A percentile compares a stretch with the other conserved stretches of the same genome.
Conservation (phyloP, 2,888 invertebrate genomes). For the Spisula solida region DNA sequence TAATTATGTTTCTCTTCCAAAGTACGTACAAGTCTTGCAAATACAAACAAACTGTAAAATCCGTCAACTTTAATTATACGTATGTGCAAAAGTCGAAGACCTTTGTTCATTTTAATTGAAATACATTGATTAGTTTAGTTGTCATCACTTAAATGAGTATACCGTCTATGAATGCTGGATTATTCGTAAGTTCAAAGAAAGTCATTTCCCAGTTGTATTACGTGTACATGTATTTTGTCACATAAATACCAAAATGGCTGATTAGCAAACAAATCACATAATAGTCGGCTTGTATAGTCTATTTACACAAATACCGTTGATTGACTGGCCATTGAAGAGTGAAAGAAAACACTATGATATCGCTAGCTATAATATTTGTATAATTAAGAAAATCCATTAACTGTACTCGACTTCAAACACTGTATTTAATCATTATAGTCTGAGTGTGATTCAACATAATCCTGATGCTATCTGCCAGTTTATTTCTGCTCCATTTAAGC, state of each 20-base stretch:
- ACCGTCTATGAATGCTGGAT: too few relatives aligned
- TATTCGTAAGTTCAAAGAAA: too few relatives aligned
- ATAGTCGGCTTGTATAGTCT: not conserved
- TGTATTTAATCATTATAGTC: constrained; percentile 2
- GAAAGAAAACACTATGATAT: constrained; percentile 4
- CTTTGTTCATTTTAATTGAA: too few relatives aligned
- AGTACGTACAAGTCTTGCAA: too few relatives aligned
- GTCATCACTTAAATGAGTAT: too few relatives aligned
- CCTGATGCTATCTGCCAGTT: not conserved
- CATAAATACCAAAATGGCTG: not conserved
- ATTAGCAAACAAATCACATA: not conserved
- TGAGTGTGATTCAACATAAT: not conserved
- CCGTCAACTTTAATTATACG: too few relatives aligned
- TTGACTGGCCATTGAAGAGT: constrained; percentile 11
- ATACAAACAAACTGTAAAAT: too few relatives aligned
- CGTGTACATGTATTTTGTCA: not conserved
- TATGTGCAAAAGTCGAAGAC: too few relatives aligned
- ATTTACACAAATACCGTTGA: constrained; percentile 7
- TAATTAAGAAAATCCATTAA: constrained; percentile 47
- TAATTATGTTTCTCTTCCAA: too few relatives aligned
- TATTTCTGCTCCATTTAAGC: not conserved
- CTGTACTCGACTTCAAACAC: constrained; percentile 36
- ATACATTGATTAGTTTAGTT: too few relatives aligned
- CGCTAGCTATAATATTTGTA: constrained; percentile 18
- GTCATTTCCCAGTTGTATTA: too few relatives aligned